Percentiles rank a stretch among this genome's conserved stretches.
Conservation (phyloP, 2,113 vertebrate genomes). For the Scytalopus superciliaris region DNA sequence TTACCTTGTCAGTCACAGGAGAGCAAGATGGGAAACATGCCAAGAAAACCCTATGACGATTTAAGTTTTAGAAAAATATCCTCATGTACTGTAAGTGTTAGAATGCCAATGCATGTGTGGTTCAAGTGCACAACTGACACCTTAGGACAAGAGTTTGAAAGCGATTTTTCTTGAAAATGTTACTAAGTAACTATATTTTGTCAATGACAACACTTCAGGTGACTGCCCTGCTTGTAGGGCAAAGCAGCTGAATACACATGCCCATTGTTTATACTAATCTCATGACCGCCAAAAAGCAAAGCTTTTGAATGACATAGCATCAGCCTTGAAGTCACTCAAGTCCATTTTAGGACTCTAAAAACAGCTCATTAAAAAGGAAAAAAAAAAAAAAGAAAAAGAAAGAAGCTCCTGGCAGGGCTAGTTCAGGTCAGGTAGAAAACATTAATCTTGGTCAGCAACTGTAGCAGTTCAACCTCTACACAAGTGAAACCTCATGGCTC, state of each 20-base stretch:
- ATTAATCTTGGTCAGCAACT: not conserved
- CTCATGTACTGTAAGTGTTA: not conserved
- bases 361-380: not conserved
- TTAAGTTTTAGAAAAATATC: not conserved
- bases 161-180: not conserved
- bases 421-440: not conserved
- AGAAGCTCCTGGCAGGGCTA: not conserved
- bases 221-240: not conserved
- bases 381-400: rapidly evolving
- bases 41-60: not conserved
- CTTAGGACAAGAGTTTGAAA: not conserved
- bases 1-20: not conserved
- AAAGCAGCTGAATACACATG: not conserved
- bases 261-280: not conserved
- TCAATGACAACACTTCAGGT: not conserved
- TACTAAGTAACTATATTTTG: not conserved
- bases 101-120: not conserved
- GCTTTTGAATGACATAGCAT: not conserved
- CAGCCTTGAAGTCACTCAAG: not conserved
- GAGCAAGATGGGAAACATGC: not conserved
- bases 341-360: constrained; percentile 13
- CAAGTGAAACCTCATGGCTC: not conserved
- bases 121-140: not conserved
- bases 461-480: not conserved
- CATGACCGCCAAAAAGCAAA: not conserved